phyloP scores from a whole-genome alignment of 2,113 vertebrate genomes.

The Blennius ocellaris region DNA sequence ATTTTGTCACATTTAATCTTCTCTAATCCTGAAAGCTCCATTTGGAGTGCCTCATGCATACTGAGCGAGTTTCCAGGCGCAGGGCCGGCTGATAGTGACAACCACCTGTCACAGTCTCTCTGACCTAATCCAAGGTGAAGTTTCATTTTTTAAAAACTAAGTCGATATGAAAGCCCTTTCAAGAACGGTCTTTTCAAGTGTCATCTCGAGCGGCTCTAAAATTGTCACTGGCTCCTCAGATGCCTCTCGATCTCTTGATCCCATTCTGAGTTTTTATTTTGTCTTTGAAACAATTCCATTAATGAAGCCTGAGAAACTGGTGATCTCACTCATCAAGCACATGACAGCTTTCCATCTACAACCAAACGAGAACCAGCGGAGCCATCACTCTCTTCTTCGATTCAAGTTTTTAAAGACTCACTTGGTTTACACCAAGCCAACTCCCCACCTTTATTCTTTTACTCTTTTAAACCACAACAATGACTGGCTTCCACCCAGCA shows the following conservation, averaged over 20 bases:
- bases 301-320: conserved; percentile 42
- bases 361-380: conserved; percentile 32
- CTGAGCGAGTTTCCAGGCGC: neutral
- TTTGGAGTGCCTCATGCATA: conserved; percentile 6
- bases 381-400: conserved; percentile 1
- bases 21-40: neutral
- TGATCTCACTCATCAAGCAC: conserved; percentile 12
- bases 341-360: conserved; percentile 25
- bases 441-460: conserved; percentile 5
- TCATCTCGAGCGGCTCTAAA: conserved; percentile 12
- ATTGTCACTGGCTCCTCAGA: conserved; percentile 39
- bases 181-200: conserved; percentile 29
- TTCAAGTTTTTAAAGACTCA: conserved; percentile 27
- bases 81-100: conserved; percentile 11
- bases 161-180: conserved; percentile 34
- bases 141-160: conserved; percentile 31
- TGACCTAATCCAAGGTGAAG: conserved; percentile 50
- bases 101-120: conserved; percentile 17
- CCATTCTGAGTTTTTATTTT: conserved; percentile 26
- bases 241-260: conserved; percentile 15
- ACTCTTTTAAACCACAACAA: conserved; percentile 20
- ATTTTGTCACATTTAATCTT: conserved; percentile 21
- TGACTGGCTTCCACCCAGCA: conserved; percentile 5
- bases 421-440: neutral
- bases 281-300: conserved; percentile 50